Conservation (phyloP, 2,113 vertebrate genomes). For the Poecile atricapillus region DNA sequence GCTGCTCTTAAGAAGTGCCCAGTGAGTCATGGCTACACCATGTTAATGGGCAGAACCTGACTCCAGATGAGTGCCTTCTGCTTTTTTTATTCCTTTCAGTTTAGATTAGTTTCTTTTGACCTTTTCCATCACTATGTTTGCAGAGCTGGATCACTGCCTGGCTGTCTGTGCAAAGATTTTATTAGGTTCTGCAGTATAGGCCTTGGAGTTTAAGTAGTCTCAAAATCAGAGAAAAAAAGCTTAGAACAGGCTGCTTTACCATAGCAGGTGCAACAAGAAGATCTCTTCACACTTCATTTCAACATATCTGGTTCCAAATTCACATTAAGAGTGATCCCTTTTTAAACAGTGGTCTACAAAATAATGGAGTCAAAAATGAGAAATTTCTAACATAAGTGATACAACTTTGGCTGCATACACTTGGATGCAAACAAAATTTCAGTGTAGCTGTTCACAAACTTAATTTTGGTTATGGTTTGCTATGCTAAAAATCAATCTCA, state of each 20-base stretch:
- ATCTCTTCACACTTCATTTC: neutral
- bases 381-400: neutral
- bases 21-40: neutral
- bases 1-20: neutral
- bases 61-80: neutral
- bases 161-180: neutral
- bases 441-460: neutral
- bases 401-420: fast-evolving
- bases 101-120: neutral
- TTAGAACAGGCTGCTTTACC: neutral
- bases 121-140: neutral
- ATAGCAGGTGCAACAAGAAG: neutral
- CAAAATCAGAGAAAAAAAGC: neutral
- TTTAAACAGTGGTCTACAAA: neutral
- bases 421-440: neutral
- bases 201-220: neutral
- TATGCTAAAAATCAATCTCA: neutral
- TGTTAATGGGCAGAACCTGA: neutral
- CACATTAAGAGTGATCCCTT: neutral
- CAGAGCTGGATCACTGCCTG: neutral
- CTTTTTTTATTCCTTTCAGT: neutral
- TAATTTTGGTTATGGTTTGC: neutral
- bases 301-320: neutral
- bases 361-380: neutral
- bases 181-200: neutral